Base-by-base conservation (phyloP, 1,140 invertebrate species). In the Dolichoris vasculosae region DNA sequence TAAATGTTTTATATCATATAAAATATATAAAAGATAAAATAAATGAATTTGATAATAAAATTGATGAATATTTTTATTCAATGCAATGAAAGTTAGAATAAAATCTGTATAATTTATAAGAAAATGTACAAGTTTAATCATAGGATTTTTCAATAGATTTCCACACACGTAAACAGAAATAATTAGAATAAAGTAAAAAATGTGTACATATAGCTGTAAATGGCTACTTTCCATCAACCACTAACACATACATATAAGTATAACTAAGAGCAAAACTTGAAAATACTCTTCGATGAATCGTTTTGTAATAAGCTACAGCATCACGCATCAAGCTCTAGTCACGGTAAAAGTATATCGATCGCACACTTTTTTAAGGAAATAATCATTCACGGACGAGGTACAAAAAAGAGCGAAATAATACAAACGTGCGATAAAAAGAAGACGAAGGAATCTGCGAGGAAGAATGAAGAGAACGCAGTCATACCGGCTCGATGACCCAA, bases 401-500 rank as follows among this genome's bases (percentile, higher is more conserved):
- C 15, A 17, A 75, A 64, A 79, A 86, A 85, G 55, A 86, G 71
- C 20, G 69, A 76, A 51, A 86, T 46, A 51, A 82, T 83, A 59
- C 64, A 23, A 73, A 46, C 40, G 75, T 83, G 48, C 30, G 59
- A 73, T 35, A 87, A 38, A 63, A 40, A 77, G 35, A 75, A 43
- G 64, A 82, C 26, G 83, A 80, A 87, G 83, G 83, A 87, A 86
- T 86, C 51, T 84, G 73, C 87, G 86, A 76, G 80, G 86, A 80
- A 78, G 75, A 35, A 32, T 51, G 43, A 85, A 85, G 73, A 82
- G 35, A 84, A 83, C 84, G 67, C 26, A 59, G 76, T n/a, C 30
- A 13, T 67, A 73, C 69, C 6, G 69, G 59, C 86, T 87, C 82
- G 85, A 87, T 90, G 90, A 91, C 91, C 91, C 84, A 88, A 91